These are phyloP conservation scores for Mythimna loreyi DNA, from an alignment of 2,888 invertebrate species.

Conservation along the genomic window DNA sequence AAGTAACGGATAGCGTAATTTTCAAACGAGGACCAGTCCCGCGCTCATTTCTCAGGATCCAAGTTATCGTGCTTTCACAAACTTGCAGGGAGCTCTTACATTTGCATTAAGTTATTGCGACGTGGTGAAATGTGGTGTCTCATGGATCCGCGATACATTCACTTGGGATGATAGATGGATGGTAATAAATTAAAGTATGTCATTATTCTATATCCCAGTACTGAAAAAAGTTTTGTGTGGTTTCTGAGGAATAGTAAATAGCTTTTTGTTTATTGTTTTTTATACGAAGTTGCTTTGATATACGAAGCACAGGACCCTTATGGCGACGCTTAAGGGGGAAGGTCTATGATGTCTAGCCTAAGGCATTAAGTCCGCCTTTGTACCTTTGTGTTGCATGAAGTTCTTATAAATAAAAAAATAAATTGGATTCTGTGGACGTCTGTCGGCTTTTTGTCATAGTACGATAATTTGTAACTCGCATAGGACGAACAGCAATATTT, in stretches of 20 bases:
- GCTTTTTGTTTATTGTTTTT: background rate
- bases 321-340: background rate
- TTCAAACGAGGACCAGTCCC: constrained; percentile 56
- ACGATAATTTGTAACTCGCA: too few species aligned
- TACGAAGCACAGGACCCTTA: background rate
- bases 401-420: too few species aligned
- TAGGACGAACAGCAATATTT: too few species aligned
- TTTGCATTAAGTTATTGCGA: constrained; percentile 73
- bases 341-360: background rate
- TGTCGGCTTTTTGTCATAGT: background rate
- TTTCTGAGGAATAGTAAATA: background rate
- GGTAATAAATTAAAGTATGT: constrained; percentile 29
- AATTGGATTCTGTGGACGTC: background rate
- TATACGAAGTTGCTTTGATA: too few species aligned
- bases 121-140: constrained; percentile 63
- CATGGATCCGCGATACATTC: constrained; percentile 62
- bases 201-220: background rate
- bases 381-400: too few species aligned
- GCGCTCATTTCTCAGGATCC: constrained; percentile 78
- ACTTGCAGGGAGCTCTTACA: constrained; percentile 69
- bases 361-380: too few species aligned
- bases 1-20: constrained; percentile 73
- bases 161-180: constrained; percentile 62
- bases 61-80: constrained; percentile 77
- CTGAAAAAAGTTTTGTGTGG: background rate